A percentile compares a stretch with the other conserved stretches of the same genome.
Conservation (phyloP, 2,888 invertebrate genomes). For the Ernsta delagoae region DNA sequence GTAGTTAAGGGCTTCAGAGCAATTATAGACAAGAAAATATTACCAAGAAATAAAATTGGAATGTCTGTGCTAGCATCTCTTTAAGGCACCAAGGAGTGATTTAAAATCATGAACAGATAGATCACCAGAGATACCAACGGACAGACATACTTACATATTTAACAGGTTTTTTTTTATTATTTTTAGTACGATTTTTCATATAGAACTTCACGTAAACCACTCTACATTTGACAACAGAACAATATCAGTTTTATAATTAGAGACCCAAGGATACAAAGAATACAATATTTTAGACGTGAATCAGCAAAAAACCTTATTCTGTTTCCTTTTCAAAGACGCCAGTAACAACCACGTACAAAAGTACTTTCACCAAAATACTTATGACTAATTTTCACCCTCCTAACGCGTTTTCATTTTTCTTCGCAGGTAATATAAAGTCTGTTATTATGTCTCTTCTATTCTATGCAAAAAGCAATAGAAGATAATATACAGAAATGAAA, state of each 20-base stretch:
- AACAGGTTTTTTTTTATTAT: too few relatives aligned
- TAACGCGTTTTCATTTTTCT: slow-evolving; percentile 6
- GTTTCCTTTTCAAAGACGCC: slow-evolving; percentile 3
- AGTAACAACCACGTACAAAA: slow-evolving; percentile 1
- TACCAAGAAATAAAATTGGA: background rate
- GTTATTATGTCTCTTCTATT: slow-evolving; percentile 7
- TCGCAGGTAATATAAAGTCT: background rate
- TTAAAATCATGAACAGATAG: too few relatives aligned
- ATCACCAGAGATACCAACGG: too few relatives aligned
- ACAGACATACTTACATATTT: too few relatives aligned
- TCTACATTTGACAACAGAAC: background rate
- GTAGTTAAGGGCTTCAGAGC: slow-evolving; percentile 13
- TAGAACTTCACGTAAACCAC: too few relatives aligned
- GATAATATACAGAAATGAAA: too few relatives aligned
- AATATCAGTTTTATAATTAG: background rate
- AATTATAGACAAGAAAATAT: slow-evolving; percentile 8
- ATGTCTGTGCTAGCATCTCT: too few relatives aligned
- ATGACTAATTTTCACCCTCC: slow-evolving; percentile 13
- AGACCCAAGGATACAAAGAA: background rate
- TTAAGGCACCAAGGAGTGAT: too few relatives aligned
- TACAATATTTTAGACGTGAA: background rate
- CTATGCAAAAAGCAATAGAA: background rate
- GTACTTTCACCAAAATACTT: slow-evolving; percentile 3
- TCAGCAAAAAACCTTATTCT: background rate
- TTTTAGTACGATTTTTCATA: too few relatives aligned